A percentile compares a stretch with the other conserved stretches of the same genome.
Conservation (phyloP, 1,140 invertebrate species). For the Plectus sambesii region DNA sequence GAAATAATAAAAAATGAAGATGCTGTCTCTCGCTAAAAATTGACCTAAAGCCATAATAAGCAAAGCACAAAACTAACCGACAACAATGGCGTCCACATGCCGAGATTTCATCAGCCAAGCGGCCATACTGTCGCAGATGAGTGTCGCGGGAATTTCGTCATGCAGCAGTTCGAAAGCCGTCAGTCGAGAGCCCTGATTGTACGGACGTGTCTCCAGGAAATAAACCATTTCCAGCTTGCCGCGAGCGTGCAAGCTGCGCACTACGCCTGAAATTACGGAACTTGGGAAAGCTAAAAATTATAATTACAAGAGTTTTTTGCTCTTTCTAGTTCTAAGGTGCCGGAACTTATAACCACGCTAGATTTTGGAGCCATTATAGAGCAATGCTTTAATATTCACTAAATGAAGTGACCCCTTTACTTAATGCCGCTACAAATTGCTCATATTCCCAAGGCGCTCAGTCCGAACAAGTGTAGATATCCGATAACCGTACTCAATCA, state of each 20-base stretch:
- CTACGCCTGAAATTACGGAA: slow-evolving; percentile 57
- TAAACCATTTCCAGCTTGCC: slow-evolving; percentile 70
- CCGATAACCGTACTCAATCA: no score
- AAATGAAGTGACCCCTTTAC: neutral
- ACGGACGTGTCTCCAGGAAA: slow-evolving; percentile 92
- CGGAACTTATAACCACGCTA: neutral
- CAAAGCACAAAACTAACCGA: slow-evolving; percentile 49
- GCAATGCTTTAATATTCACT: neutral
- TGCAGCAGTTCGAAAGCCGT: slow-evolving; percentile 89
- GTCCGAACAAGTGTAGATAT: no score
- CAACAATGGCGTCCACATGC: slow-evolving; percentile 52
- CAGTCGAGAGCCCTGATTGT: slow-evolving; percentile 84
- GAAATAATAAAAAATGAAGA: slow-evolving; percentile 47
- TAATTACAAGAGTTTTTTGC: neutral
- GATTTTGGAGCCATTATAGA: neutral
- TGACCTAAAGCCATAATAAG: no score
- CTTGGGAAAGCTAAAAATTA: slow-evolving; percentile 9
- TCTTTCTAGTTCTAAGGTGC: neutral
- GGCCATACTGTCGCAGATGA: slow-evolving; percentile 91
- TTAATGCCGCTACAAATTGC: neutral
- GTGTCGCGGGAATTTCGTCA: slow-evolving; percentile 78
- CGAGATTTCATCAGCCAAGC: slow-evolving; percentile 68
- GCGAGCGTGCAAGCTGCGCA: slow-evolving; percentile 62
- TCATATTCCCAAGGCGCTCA: neutral
- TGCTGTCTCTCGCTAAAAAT: slow-evolving; percentile 48